phyloP scores from a whole-genome alignment of 2,797 vertebrate genomes.

The Odontamblyopus rebecca region DNA sequence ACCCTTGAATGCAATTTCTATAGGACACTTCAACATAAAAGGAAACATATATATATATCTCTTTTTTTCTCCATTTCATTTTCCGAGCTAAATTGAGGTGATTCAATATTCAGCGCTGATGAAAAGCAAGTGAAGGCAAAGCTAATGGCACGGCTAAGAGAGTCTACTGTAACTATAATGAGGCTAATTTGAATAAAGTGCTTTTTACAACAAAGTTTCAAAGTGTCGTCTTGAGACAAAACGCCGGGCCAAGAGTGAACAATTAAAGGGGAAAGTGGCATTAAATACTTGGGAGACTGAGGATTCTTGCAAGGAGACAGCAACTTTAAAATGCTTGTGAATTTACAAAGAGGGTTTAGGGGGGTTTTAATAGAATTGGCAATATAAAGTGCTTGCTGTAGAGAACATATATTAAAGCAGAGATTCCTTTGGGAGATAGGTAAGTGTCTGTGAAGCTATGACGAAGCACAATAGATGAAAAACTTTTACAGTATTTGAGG shows the following conservation, averaged over 20 bases:
- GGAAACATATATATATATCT: neutral
- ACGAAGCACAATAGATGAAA: neutral
- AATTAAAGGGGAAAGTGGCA: neutral
- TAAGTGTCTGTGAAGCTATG: neutral
- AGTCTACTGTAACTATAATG: conserved; percentile 17
- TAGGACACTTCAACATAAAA: neutral
- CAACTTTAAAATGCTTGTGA: conserved; percentile 2
- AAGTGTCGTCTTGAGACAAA: conserved; percentile 15
- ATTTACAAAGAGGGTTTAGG: neutral
- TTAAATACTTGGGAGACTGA: neutral
- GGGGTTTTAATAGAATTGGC: neutral
- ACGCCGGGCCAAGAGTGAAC: neutral
- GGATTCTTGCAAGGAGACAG: neutral
- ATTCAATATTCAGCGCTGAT: conserved; percentile 11
- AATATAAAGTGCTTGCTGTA: neutral
- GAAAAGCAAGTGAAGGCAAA: neutral
- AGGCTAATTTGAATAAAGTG: conserved; percentile 28
- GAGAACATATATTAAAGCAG: conserved; percentile 1
- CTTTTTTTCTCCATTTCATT: neutral
- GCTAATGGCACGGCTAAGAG: conserved; percentile 25
- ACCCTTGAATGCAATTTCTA: neutral
- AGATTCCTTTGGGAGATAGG: neutral
- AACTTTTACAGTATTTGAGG: neutral
- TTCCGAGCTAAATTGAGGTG: neutral
- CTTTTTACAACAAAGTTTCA: conserved; percentile 13